phyloP scores from a whole-genome alignment of 2,113 vertebrate genomes.

The Microcebus jonahi region DNA sequence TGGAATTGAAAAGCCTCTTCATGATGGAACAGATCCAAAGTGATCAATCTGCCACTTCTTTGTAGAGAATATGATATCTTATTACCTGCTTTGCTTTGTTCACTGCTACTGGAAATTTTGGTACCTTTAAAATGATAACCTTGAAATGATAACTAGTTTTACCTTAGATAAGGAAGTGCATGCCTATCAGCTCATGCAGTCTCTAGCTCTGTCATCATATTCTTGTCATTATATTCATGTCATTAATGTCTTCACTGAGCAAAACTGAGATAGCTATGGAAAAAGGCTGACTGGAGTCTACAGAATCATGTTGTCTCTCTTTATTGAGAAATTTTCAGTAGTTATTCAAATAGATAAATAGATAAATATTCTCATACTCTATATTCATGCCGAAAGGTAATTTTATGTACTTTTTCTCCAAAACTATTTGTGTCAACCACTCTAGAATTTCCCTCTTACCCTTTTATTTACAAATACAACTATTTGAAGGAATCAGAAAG shows the following conservation, averaged over 20 bases:
- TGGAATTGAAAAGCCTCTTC: neutral
- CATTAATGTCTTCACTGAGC: neutral
- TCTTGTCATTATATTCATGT: neutral
- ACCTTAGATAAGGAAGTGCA: neutral
- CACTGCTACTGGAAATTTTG: neutral
- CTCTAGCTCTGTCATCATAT: neutral
- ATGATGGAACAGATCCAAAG: neutral
- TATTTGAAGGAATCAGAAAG: neutral
- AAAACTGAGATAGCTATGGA: neutral
- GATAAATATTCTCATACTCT: neutral
- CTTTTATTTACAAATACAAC: neutral
- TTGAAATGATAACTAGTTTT: neutral
- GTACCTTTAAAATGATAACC: neutral
- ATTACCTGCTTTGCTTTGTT: neutral
- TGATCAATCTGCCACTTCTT: neutral
- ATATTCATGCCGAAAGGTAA: neutral
- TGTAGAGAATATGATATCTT: neutral
- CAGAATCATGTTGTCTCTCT: neutral
- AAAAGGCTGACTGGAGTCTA: neutral
- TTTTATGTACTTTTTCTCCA: neutral
- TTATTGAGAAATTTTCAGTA: neutral
- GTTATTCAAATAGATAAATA: constrained; percentile 10
- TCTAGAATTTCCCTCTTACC: neutral
- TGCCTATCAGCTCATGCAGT: neutral
- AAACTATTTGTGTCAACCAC: neutral